A percentile compares a stretch with the other conserved stretches of the same genome.
phyloP scores from a whole-genome alignment of 2,888 invertebrate genomes.

The Tinea semifulvella region DNA sequence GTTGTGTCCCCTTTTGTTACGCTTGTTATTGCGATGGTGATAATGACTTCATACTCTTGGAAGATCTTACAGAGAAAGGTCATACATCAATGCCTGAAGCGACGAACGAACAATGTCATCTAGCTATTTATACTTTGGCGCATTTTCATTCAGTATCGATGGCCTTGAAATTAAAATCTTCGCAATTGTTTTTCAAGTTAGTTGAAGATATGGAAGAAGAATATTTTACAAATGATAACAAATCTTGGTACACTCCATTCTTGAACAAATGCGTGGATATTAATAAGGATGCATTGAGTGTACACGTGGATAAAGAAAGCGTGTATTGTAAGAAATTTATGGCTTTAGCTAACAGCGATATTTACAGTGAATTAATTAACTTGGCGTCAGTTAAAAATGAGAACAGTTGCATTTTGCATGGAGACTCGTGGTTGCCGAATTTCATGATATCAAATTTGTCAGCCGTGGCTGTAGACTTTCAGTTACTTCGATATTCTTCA shows the following conservation, averaged over 20 bases:
- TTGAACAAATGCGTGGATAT: conserved; percentile 29
- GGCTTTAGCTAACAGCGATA: conserved; percentile 25
- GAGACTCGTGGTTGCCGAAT: conserved; percentile 39
- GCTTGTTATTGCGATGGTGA: conserved; percentile 28
- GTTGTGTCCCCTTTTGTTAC: conserved; percentile 31
- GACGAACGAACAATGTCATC: conserved; percentile 26
- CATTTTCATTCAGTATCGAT: conserved; percentile 40
- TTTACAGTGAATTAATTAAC: conserved; percentile 29
- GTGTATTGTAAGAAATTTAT: conserved; percentile 33
- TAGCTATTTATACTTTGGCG: conserved; percentile 30
- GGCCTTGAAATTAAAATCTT: conserved; percentile 28
- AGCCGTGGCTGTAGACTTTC: conserved; percentile 35
- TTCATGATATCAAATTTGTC: conserved; percentile 30
- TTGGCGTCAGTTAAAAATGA: conserved; percentile 25
- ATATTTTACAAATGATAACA: conserved; percentile 31
- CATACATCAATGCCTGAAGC: conserved; percentile 26
- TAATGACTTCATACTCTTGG: conserved; percentile 35
- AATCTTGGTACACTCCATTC: conserved; percentile 31
- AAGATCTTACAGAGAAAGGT: conserved; percentile 31
- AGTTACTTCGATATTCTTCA: conserved; percentile 33
- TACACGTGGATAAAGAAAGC: conserved; percentile 29
- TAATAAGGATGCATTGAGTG: conserved; percentile 27
- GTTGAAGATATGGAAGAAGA: conserved; percentile 27
- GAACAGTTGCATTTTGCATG: conserved; percentile 31
- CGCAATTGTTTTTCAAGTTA: conserved; percentile 27